phyloP scores from a whole-genome alignment of 2,888 invertebrate species.

The Agrotis ipsilon region DNA sequence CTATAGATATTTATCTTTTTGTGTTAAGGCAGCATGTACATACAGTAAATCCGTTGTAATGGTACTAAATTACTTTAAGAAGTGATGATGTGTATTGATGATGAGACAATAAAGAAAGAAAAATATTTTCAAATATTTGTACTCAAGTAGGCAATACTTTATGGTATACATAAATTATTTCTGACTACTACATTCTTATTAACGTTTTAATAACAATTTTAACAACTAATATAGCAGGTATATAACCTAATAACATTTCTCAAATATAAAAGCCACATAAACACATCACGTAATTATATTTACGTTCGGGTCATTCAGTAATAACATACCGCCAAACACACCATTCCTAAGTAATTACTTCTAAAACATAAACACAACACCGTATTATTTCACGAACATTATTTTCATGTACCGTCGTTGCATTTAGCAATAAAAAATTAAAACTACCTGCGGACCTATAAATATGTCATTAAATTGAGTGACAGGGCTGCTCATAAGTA shows the following conservation, averaged over 20 bases:
- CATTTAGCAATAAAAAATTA: constrained; percentile 55
- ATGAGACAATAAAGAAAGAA: too few relatives aligned
- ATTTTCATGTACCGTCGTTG: constrained; percentile 32
- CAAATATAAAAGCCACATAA: constrained; percentile 25
- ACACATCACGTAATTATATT: constrained; percentile 28
- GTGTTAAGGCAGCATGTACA: too few relatives aligned
- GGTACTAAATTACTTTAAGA: too few relatives aligned
- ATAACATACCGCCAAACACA: constrained; percentile 25
- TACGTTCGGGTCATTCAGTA: constrained; percentile 31
- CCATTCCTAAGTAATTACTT: constrained; percentile 42
- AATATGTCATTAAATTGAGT: constrained; percentile 57
- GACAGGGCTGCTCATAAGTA: constrained; percentile 47
- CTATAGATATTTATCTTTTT: too few relatives aligned
- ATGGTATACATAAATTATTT: not conserved
- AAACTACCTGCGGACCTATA: constrained; percentile 51
- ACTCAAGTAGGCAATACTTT: too few relatives aligned
- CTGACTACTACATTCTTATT: not conserved
- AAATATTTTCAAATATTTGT: too few relatives aligned
- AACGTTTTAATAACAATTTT: not conserved
- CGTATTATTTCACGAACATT: constrained; percentile 42
- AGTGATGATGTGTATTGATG: too few relatives aligned
- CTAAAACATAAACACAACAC: constrained; percentile 42
- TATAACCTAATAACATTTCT: constrained; percentile 16
- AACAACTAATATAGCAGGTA: not conserved
- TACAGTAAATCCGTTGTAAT: too few relatives aligned